phyloP scores from a whole-genome alignment of 2,113 vertebrate genomes.

The Dendropsophus ebraccatus region DNA sequence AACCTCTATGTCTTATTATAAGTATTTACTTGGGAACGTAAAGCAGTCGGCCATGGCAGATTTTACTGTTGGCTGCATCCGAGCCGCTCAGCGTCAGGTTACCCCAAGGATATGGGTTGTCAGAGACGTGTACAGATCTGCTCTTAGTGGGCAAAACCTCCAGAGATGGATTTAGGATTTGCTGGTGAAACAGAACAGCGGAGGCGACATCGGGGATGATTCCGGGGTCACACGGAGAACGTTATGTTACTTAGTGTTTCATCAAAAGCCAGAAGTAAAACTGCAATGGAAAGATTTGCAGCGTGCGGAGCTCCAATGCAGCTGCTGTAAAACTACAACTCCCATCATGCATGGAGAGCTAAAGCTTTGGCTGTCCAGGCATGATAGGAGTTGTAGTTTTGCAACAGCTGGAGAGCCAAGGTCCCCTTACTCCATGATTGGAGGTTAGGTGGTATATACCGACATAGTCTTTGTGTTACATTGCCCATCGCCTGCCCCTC shows the following conservation, averaged over 20 bases:
- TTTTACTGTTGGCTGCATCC: slow-evolving; percentile 2
- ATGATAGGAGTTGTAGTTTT: no score
- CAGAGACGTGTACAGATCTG: not conserved
- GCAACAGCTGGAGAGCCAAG: no score
- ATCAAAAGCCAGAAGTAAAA: no score
- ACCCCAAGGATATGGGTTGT: not conserved
- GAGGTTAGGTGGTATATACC: no score
- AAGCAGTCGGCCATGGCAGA: not conserved
- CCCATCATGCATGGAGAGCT: no score
- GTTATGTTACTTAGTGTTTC: no score
- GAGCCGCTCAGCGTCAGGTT: not conserved
- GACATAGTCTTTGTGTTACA: not conserved
- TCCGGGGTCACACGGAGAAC: no score
- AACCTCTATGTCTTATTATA: not conserved
- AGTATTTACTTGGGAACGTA: not conserved
- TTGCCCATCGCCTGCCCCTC: not conserved
- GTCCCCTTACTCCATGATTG: no score
- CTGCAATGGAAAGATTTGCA: no score
- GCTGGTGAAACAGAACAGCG: not conserved
- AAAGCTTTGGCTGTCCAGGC: no score
- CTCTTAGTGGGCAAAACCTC: not conserved
- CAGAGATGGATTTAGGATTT: not conserved
- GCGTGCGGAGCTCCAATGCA: no score
- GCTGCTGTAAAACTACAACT: no score
- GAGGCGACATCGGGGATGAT: not conserved